A percentile compares a stretch with the other conserved stretches of the same genome.
These are phyloP conservation scores for Hippoglossus stenolepis DNA, from an alignment of 2,113 vertebrate genomes.

Conservation along the genomic window DNA sequence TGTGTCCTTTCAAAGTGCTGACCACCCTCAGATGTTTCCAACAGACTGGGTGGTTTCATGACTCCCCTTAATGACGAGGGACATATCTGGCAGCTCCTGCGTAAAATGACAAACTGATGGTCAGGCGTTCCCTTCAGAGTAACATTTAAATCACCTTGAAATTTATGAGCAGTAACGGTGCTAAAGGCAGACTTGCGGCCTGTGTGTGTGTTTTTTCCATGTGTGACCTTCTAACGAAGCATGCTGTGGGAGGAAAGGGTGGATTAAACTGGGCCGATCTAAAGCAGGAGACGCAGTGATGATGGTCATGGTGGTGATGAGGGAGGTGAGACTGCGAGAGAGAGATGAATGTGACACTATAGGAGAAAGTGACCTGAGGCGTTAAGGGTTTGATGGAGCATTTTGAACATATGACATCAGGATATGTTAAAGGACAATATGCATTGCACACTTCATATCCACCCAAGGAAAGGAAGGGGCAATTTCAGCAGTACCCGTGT, in stretches of 20 bases:
- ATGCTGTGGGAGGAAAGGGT: background rate
- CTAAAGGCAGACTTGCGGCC: background rate
- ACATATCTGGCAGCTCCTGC: constrained; percentile 39
- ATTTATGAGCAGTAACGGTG: constrained; percentile 19
- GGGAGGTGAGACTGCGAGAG: constrained; percentile 4
- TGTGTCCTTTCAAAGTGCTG: too few relatives aligned
- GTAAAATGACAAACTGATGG: constrained; percentile 39
- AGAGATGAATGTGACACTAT: background rate
- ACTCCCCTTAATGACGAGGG: constrained; percentile 36
- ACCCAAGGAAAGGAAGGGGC: background rate
- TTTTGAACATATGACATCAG: constrained; percentile 1
- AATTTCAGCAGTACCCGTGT: background rate
- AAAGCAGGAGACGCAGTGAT: constrained; percentile 4
- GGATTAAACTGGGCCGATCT: background rate
- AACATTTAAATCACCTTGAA: constrained; percentile 34
- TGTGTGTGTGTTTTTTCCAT: too few relatives aligned
- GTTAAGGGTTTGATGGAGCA: constrained; percentile 2
- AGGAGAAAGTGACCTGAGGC: constrained; percentile 6
- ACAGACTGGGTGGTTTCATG: constrained; percentile 42
- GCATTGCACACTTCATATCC: constrained; percentile 16
- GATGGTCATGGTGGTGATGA: constrained; percentile 2
- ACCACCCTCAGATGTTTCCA: too few relatives aligned
- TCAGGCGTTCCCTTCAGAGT: constrained; percentile 29
- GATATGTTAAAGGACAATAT: constrained; percentile 3
- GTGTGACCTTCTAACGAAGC: background rate